A percentile compares a stretch with the other conserved stretches of the same genome.
Evolutionary conservation across 2,797 vertebrate genomes (phyloP).

Genomic region (Pogonophryne albipinna): DNA sequence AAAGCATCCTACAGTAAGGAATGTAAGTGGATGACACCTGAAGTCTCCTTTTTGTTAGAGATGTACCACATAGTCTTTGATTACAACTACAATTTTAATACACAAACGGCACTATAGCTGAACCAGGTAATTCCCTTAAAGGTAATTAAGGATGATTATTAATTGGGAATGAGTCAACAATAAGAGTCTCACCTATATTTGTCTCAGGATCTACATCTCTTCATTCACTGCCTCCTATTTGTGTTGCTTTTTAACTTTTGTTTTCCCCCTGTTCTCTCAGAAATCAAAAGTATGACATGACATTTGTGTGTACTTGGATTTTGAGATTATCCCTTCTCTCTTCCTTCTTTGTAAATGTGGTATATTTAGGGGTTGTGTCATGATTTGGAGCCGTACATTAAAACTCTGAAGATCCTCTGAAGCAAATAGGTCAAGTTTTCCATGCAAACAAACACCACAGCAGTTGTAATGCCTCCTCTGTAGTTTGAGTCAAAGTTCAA

Average conservation of each 20-base stretch:
- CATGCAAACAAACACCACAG: neutral
- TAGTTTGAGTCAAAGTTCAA: neutral
- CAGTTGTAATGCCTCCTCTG: neutral
- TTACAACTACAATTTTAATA: too few relatives aligned
- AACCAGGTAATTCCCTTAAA: too few relatives aligned
- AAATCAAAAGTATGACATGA: conserved; percentile 20
- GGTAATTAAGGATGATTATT: neutral
- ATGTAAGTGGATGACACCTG: too few relatives aligned
- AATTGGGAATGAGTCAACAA: neutral
- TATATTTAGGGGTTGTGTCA: conserved; percentile 39
- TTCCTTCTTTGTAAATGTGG: neutral
- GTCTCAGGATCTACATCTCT: conserved; percentile 20
- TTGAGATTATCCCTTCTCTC: conserved; percentile 13
- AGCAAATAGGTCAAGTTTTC: neutral
- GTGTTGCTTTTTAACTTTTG: neutral
- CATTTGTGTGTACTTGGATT: neutral
- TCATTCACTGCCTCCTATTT: conserved; percentile 3
- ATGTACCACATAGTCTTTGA: too few relatives aligned
- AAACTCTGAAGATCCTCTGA: neutral
- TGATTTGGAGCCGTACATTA: neutral
- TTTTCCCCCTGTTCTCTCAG: neutral
- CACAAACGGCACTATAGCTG: too few relatives aligned
- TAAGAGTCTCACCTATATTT: neutral
- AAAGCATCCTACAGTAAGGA: too few relatives aligned
- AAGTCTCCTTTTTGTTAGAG: too few relatives aligned